Conservation (phyloP, 1,140 invertebrate species). For the Eciton burchellii region DNA sequence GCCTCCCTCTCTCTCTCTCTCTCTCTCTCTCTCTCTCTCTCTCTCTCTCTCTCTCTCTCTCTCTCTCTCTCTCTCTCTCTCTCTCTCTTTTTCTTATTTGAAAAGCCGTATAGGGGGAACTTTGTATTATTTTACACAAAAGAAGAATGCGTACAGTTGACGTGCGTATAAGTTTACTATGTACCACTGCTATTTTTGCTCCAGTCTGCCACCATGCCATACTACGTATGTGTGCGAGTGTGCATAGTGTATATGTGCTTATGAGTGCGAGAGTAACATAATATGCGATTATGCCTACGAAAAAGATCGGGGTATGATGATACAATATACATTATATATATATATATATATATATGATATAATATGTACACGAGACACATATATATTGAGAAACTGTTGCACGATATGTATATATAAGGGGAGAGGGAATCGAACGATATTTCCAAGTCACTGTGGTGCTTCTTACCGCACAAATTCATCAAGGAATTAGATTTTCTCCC, state of each 20-base stretch:
- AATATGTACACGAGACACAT: conserved; percentile 65
- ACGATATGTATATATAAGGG: conserved; percentile 72
- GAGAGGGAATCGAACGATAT: conserved; percentile 78
- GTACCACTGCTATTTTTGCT: conserved; percentile 79
- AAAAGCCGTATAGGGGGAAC: conserved; percentile 27
- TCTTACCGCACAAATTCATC: conserved; percentile 97
- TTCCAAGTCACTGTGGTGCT: conserved; percentile 82
- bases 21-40: too few relatives aligned
- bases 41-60: too few relatives aligned
- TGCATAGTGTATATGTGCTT: conserved; percentile 2
- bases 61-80: too few relatives aligned
- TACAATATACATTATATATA: conserved; percentile 48
- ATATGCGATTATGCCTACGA: conserved; percentile 68
- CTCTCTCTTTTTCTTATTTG: background rate
- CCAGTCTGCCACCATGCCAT: conserved; percentile 80
- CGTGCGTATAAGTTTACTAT: conserved; percentile 53
- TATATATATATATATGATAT: conserved; percentile 59
- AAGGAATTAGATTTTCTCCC: conserved; percentile 96
- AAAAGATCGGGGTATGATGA: conserved; percentile 61
- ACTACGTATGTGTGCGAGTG: conserved; percentile 75
- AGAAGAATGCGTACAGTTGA: conserved; percentile 15
- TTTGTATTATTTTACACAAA: conserved; percentile 14
- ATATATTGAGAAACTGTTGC: conserved; percentile 71
- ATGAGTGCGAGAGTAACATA: conserved; percentile 26
- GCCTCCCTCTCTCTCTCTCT: too few relatives aligned